Evolutionary conservation across 2,888 invertebrate species (phyloP).

Genomic region (Euclidia mi): DNA sequence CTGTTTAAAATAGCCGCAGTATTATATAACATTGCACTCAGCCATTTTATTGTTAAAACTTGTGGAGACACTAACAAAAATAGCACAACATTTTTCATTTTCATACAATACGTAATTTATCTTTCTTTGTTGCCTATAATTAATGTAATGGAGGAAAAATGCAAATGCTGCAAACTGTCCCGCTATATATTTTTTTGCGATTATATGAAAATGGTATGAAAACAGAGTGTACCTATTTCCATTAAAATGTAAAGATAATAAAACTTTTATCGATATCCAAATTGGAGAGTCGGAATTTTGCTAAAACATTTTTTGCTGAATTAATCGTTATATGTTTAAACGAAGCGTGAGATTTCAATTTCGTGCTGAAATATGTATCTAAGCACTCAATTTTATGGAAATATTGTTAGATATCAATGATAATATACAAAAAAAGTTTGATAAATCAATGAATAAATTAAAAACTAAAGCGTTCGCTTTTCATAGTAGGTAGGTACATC

Average conservation of each 20-base stretch:
- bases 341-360: neutral
- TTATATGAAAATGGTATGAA: conserved; percentile 13
- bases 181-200: conserved; percentile 6
- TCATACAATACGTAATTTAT: conserved; percentile 29
- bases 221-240: conserved; percentile 25
- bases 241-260: conserved; percentile 19
- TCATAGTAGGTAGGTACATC: neutral
- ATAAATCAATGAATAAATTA: no score
- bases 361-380: neutral
- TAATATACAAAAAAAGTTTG: no score
- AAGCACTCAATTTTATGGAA: no score
- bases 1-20: conserved; percentile 33
- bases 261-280: conserved; percentile 20
- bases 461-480: neutral
- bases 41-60: conserved; percentile 35
- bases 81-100: conserved; percentile 30
- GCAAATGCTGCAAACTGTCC: conserved; percentile 24
- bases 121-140: conserved; percentile 29
- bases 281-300: conserved; percentile 19
- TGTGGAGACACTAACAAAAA: conserved; percentile 23
- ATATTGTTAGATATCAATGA: no score
- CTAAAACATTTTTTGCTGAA: conserved; percentile 7
- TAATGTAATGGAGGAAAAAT: conserved; percentile 26
- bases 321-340: conserved; percentile 20
- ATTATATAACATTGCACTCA: conserved; percentile 45